Evolutionary conservation across 2,797 vertebrate species (phyloP).

Genomic region (Morelia viridis): DNA sequence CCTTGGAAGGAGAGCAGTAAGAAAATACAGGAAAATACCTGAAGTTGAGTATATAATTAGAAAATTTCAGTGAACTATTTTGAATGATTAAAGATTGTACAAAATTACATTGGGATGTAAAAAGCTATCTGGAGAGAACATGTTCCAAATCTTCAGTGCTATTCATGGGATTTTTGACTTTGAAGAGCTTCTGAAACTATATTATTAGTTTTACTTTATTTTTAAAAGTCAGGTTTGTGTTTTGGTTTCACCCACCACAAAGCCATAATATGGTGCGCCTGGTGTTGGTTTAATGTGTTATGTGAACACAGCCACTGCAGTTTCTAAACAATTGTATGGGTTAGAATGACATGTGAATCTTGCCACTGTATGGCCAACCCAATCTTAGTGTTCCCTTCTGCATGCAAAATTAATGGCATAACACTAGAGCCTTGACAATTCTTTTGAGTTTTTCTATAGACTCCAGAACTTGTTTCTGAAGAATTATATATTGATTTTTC

Average conservation of each 20-base stretch:
- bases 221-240: background rate
- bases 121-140: background rate
- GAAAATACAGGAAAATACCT: background rate
- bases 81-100: background rate
- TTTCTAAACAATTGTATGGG: background rate
- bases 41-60: background rate
- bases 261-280: background rate
- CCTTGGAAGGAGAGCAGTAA: background rate
- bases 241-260: background rate
- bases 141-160: background rate
- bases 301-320: no score
- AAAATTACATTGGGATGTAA: background rate
- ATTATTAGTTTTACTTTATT: background rate
- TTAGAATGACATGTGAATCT: background rate
- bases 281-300: no score
- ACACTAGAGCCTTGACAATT: background rate
- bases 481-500: background rate
- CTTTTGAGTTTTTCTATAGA: background rate
- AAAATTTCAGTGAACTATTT: background rate
- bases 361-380: background rate
- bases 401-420: background rate
- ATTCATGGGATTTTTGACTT: background rate
- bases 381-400: background rate
- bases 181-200: background rate
- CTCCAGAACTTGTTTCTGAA: background rate